phyloP scores from a whole-genome alignment of 2,113 vertebrate species.

The Centrocercus urophasianus region DNA sequence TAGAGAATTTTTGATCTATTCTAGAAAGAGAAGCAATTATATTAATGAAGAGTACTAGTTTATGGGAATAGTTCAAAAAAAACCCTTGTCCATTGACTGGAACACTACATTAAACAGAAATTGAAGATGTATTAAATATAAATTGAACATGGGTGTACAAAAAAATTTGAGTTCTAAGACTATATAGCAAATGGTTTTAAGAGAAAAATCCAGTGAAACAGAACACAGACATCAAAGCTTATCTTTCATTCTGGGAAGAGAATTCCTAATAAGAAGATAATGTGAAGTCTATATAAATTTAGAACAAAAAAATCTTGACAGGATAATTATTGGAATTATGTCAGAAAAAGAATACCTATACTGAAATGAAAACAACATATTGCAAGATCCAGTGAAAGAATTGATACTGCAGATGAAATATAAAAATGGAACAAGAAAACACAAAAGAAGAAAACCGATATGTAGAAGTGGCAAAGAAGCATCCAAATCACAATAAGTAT shows the following conservation, averaged over 20 bases:
- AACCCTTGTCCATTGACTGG: neutral
- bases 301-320: constrained; percentile 4
- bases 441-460: neutral
- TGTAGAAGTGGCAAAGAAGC: neutral
- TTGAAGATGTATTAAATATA: neutral
- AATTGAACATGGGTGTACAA: neutral
- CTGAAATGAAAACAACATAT: neutral
- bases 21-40: neutral
- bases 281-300: neutral
- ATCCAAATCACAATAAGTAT: neutral
- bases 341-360: neutral
- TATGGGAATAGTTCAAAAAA: neutral
- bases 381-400: neutral
- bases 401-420: neutral
- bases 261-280: neutral
- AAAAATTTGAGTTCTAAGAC: neutral
- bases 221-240: neutral
- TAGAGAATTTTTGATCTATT: neutral
- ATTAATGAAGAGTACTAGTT: neutral
- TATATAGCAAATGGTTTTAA: neutral
- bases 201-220: neutral
- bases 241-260: neutral
- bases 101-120: constrained; percentile 2
- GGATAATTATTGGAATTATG: constrained; percentile 4
- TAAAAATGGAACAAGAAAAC: neutral